These are phyloP conservation scores for Marronus borbonicus DNA, from an alignment of 2,888 invertebrate genomes.

Conservation along the genomic window DNA sequence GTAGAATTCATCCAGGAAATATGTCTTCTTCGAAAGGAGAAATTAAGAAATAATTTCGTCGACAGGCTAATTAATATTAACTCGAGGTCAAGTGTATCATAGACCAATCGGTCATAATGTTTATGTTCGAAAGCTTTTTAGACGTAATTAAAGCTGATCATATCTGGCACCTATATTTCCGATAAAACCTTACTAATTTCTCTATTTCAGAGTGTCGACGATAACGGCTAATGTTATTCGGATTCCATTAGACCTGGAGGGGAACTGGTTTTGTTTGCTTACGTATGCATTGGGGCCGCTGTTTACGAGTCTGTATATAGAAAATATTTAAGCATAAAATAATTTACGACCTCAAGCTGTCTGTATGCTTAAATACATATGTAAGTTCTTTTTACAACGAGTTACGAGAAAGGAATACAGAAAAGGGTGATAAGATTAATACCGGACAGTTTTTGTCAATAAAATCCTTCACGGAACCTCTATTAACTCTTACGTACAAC, in stretches of 20 bases:
- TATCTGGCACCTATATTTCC: constrained; percentile 46
- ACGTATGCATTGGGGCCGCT: background rate
- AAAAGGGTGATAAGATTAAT: too few species aligned
- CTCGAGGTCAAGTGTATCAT: constrained; percentile 34
- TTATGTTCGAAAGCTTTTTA: constrained; percentile 52
- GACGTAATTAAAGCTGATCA: constrained; percentile 50
- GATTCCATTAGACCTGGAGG: constrained; percentile 23
- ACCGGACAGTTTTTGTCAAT: too few species aligned
- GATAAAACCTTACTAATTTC: constrained; percentile 49
- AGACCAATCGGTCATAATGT: constrained; percentile 36
- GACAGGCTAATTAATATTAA: constrained; percentile 41
- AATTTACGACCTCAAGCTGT: too few species aligned
- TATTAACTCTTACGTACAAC: too few species aligned
- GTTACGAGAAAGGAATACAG: too few species aligned
- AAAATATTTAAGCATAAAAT: background rate
- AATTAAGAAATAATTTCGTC: constrained; percentile 34
- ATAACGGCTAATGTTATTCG: constrained; percentile 36
- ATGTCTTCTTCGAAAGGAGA: background rate
- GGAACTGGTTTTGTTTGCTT: constrained; percentile 13
- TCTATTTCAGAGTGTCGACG: constrained; percentile 38
- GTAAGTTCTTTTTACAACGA: too few species aligned
- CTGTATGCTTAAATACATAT: too few species aligned
- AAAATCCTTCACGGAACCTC: too few species aligned
- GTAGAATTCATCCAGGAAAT: background rate
- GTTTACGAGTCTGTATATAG: constrained; percentile 8